phyloP scores from a whole-genome alignment of 1,140 invertebrate genomes.

The Macrocentrus cingulum region DNA sequence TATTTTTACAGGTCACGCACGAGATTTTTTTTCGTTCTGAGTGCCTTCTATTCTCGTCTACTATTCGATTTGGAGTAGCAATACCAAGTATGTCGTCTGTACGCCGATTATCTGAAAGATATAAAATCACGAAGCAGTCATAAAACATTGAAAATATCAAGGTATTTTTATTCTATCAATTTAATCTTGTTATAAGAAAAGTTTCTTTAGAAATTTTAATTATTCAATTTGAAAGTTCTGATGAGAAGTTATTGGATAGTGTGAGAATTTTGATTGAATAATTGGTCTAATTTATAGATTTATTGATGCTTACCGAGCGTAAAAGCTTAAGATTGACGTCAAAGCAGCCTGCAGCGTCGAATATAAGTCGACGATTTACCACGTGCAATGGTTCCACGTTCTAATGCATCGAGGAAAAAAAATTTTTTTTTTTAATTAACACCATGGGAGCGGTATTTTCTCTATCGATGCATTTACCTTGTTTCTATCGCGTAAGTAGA shows the following conservation, averaged over 20 bases:
- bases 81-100: slow-evolving; percentile 48
- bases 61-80: slow-evolving; percentile 48
- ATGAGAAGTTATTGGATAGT: too few relatives aligned
- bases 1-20: slow-evolving; percentile 15
- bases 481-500: slow-evolving; percentile 14
- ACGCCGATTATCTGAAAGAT: slow-evolving; percentile 42
- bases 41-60: too few relatives aligned
- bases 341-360: slow-evolving; percentile 51
- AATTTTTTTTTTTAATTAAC: too few relatives aligned
- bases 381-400: slow-evolving; percentile 38
- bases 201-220: too few relatives aligned
- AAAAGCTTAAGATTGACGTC: slow-evolving; percentile 47
- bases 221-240: too few relatives aligned
- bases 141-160: too few relatives aligned
- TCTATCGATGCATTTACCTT: slow-evolving; percentile 19
- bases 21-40: too few relatives aligned
- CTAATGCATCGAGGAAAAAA: slow-evolving; percentile 17
- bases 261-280: too few relatives aligned
- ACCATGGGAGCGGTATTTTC: too few relatives aligned
- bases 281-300: too few relatives aligned
- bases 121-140: slow-evolving; percentile 13
- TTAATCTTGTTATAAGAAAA: too few relatives aligned
- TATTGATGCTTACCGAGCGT: slow-evolving; percentile 50
- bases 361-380: slow-evolving; percentile 45
- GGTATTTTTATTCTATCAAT: too few relatives aligned